Base-by-base conservation (phyloP, 2,113 vertebrate genomes). In the Tylochromis polylepis region DNA sequence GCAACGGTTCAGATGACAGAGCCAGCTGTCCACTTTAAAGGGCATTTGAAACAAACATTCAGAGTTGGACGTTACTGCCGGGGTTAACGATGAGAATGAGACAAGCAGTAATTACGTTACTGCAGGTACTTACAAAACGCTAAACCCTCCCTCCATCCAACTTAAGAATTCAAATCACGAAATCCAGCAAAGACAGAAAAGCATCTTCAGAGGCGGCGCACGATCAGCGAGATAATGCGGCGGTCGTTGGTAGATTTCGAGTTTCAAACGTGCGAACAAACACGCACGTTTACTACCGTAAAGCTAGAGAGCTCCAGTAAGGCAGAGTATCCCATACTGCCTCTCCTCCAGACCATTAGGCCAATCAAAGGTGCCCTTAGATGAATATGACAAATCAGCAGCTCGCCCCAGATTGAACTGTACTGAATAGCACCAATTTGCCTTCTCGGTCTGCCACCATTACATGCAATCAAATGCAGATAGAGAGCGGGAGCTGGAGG, bases 401-500 rank as follows among this genome's bases (percentile, higher is more conserved):
- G 85, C 81, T 82, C 51, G 18, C 85, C 87, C 86, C 5, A 80
- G 89, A 87, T 70, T 88, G 86, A 91, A 91, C 91, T 53, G 55
- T 36, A 62, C 85, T 95, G 92, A 95, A 95, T 91, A 89, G 91
- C 82, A 87, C 82, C 93, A 94, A 93, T 95, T 95, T 95, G 82
- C 91, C 85, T 85, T 92, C 85, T 88, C 91, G 84, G 88, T 94
- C 90, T 88, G 58, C 85, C 58, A 83, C 91, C 91, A 94, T 95
- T 93, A 95, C 82, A 88, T 14, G 92, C 92, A 93, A 95, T 95
- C 94, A 95, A 90, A 94, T 78, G 93, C 81, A 92, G 88, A 93
- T 86, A 79, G 88, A 83, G 82, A 88, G 83, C 60, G 15, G 78
- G 84, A 90, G 83, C 89, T 86, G 83, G 83, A 87, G 60, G 62